These are phyloP conservation scores for Conger conger DNA, from an alignment of 2,113 vertebrate species.

Conservation along the genomic window DNA sequence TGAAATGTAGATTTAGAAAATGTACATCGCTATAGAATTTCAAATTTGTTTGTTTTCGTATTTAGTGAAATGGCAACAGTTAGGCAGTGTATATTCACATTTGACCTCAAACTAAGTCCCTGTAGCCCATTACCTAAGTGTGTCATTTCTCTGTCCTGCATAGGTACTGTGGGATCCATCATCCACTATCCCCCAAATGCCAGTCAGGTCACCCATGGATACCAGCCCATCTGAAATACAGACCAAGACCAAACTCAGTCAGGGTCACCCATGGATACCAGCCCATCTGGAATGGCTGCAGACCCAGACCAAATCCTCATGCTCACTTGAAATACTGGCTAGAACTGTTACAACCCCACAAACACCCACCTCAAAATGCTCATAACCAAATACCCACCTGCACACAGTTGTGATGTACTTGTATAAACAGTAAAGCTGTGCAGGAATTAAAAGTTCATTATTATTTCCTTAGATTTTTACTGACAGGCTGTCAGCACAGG, in stretches of 20 bases:
- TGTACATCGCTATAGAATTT: neutral
- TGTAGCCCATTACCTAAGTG: neutral
- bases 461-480: neutral
- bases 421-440: neutral
- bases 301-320: neutral
- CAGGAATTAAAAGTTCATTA: neutral
- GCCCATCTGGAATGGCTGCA: neutral
- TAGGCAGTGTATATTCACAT: neutral
- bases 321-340: neutral
- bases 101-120: neutral
- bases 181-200: neutral
- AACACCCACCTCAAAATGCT: neutral
- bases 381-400: neutral
- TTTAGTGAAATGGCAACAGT: neutral
- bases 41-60: neutral
- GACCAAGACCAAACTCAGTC: neutral
- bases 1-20: neutral
- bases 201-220: neutral
- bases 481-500: neutral
- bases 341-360: neutral
- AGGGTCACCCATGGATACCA: neutral
- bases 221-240: too few species aligned
- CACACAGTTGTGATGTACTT: neutral
- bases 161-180: neutral
- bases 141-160: neutral